Conservation (phyloP, 2,113 vertebrate species). For the Psittacula cyanocephala region DNA sequence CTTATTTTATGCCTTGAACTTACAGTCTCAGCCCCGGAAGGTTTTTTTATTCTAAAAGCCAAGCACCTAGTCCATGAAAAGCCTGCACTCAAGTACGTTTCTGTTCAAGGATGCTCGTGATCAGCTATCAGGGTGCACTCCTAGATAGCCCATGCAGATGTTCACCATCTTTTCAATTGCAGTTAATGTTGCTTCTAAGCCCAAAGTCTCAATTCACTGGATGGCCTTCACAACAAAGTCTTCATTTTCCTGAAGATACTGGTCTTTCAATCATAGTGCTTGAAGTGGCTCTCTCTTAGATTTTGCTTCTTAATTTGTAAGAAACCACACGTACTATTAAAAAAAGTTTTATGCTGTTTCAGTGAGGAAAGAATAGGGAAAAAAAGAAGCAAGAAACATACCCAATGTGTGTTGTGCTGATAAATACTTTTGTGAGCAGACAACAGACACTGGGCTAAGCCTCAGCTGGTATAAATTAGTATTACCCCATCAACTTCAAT, state of each 20-base stretch:
- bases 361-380: not conserved
- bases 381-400: not conserved
- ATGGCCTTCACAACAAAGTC: not conserved
- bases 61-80: not conserved
- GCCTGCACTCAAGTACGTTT: fast-evolving
- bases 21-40: not conserved
- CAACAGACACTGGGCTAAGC: not conserved
- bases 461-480: slow-evolving; percentile 54
- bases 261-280: not conserved
- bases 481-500: slow-evolving; percentile 37
- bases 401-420: not conserved
- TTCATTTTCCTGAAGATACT: not conserved
- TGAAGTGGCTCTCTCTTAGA: not conserved
- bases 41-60: not conserved
- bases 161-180: not conserved
- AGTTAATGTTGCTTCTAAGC: not conserved
- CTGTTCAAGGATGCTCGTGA: not conserved
- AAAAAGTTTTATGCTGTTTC: not conserved
- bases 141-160: not conserved
- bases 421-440: slow-evolving; percentile 15
- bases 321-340: not conserved
- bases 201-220: not conserved
- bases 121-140: not conserved
- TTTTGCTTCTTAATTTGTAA: not conserved
- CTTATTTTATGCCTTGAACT: not conserved